A percentile compares a stretch with the other conserved stretches of the same genome.
phyloP scores from a whole-genome alignment of 2,888 invertebrate species.

The Stenolophus ochropezus region DNA sequence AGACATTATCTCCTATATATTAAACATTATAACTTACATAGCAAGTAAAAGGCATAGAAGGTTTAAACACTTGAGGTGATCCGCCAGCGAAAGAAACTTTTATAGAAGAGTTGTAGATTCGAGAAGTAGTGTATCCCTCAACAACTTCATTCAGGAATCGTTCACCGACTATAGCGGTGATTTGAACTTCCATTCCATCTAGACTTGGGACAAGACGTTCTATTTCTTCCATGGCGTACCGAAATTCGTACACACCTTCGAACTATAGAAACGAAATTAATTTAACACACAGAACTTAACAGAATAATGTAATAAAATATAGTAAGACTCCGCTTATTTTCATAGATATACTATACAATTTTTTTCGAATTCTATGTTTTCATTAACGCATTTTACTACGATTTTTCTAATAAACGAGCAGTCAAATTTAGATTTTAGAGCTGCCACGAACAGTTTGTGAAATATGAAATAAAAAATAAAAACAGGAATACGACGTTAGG shows the following conservation, averaged over 20 bases:
- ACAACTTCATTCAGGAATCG: conserved; percentile 89
- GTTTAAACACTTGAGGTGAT: conserved; percentile 95
- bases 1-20: too few relatives aligned
- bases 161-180: conserved; percentile 92
- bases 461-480: too few relatives aligned
- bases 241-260: conserved; percentile 91
- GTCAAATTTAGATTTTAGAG: too few relatives aligned
- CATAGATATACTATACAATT: background rate
- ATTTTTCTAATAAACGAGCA: too few relatives aligned
- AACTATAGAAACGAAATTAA: conserved; percentile 76
- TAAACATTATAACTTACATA: conserved; percentile 83
- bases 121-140: conserved; percentile 89
- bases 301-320: background rate
- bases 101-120: conserved; percentile 91
- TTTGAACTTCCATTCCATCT: conserved; percentile 87
- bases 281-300: background rate
- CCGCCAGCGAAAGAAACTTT: conserved; percentile 91
- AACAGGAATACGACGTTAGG: too few relatives aligned
- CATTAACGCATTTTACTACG: too few relatives aligned
- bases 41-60: conserved; percentile 91
- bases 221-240: conserved; percentile 89
- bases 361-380: too few relatives aligned
- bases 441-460: too few relatives aligned
- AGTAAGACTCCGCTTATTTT: too few relatives aligned
- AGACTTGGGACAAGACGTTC: conserved; percentile 79